Evolutionary conservation across 2,888 invertebrate genomes (phyloP), one percentile per base, ranked within the genome.

Genomic region (Andrena trimmerana): DNA sequence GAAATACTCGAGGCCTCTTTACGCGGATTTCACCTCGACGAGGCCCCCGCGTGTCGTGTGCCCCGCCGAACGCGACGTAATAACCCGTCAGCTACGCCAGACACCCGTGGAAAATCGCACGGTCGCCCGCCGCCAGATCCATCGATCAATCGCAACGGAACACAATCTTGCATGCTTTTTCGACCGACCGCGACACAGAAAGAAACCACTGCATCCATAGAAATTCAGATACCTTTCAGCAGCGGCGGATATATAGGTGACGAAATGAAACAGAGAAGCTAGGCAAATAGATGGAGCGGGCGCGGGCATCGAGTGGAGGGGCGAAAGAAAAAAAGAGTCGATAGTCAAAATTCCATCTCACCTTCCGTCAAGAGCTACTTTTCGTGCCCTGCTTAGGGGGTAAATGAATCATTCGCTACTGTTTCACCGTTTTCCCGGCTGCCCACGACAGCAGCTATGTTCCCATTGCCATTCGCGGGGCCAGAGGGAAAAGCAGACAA

Each of bases 1-100:
- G 31, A 84, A 86, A 86, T 69, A 60, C 57, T 50, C 75, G 72
- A 63, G 77, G 6, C 66, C 73, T 65, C 84, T 86, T 78, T 66
- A 63, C 65, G 59, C 24, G 72, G 74, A 80, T 86, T 86, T 86
- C 71, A 66, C 63, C 63, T 60, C 63, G 42, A 24, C 77, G 57
- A 57, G 57, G 63, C 20, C 36, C 62, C 52, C 60, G 48, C 57
- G 76, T 68, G 63, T 71, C 73, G 78, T 57, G 50, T 52, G 60
- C 42, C 65, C 57, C 27, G 48, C 24, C 60, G 66, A 67, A 80
- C 66, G 74, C 73, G 62, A 70, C 48, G 60, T 36, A 80, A 82
- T 66, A 70, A 82, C 74, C 20, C 48, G 59, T 5, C n/a, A 27
- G 33, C 52, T 36, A 36, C 27, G 66, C 52, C 67, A 6, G n/a